Conservation (phyloP, 64 coral and sea anemone species). For the Stichodactyla mertensii region DNA sequence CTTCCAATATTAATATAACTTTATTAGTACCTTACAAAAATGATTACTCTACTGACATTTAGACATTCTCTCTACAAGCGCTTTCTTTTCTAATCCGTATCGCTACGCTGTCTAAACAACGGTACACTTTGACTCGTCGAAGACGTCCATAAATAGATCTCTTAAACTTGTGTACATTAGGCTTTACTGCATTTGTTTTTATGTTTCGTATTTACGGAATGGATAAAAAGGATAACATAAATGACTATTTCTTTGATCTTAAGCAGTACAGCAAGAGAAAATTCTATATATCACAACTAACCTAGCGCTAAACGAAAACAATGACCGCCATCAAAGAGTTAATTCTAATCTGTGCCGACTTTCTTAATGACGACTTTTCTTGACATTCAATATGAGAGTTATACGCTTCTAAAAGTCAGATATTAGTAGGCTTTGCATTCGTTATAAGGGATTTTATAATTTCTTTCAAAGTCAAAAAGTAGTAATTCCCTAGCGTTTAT, state of each 20-base stretch:
- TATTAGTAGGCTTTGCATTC: not conserved
- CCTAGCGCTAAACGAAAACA: not conserved
- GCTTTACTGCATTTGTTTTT: not conserved
- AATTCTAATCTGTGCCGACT: slow-evolving; percentile 1
- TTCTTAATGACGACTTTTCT: not conserved
- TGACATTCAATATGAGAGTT: not conserved
- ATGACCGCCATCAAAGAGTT: not conserved
- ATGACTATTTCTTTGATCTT: not conserved
- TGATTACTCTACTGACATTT: not conserved
- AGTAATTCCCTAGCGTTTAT: not conserved
- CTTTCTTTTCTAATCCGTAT: not conserved
- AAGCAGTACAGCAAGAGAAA: not conserved
- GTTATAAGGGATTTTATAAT: not conserved
- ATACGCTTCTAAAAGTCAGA: not conserved
- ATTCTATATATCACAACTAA: not conserved
- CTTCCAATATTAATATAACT: not conserved
- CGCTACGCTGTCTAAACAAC: slow-evolving; percentile 9
- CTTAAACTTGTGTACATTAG: slow-evolving; percentile 19
- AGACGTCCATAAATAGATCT: slow-evolving; percentile 2
- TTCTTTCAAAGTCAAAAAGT: not conserved
- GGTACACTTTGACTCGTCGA: not conserved
- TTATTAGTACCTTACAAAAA: not conserved
- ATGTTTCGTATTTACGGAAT: not conserved
- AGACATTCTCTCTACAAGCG: not conserved
- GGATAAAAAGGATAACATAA: not conserved